Conservation (phyloP, 2,797 vertebrate genomes). For the Chrosomus eos region DNA sequence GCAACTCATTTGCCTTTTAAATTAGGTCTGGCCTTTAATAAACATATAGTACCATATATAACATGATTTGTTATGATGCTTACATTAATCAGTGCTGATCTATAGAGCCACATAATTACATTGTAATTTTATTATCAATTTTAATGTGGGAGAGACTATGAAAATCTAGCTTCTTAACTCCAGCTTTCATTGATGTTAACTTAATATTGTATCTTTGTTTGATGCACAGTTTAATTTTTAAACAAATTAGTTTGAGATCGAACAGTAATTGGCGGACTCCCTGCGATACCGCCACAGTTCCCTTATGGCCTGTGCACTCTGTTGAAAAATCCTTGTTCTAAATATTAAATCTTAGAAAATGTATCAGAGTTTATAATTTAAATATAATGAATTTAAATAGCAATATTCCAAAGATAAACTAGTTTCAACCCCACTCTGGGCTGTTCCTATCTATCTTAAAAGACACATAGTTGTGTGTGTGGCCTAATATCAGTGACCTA, state of each 20-base stretch:
- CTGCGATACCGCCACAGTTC: not conserved
- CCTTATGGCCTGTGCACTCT: constrained; percentile 2
- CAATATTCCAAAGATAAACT: not conserved
- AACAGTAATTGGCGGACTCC: not conserved
- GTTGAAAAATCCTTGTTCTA: not conserved
- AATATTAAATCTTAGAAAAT: constrained; percentile 13
- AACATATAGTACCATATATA: not conserved
- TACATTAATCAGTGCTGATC: not conserved
- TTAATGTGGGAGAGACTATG: not conserved
- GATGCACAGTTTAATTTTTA: constrained; percentile 1
- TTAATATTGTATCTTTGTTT: constrained; percentile 5
- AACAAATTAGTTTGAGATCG: not conserved
- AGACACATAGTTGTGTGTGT: not conserved
- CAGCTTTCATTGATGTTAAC: not conserved
- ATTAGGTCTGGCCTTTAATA: not conserved
- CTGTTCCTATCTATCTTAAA: not conserved
- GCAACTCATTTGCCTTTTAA: not conserved
- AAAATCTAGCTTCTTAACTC: not conserved
- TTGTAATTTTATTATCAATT: not conserved
- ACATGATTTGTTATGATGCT: not conserved
- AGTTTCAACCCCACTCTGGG: not conserved
- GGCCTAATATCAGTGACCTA: constrained; percentile 13
- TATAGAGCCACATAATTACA: not conserved
- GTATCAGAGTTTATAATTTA: not conserved
- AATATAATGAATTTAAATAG: constrained; percentile 25